Evolutionary conservation across 37 sponge, comb jelly and placozoan genomes (phyloP), one percentile per base, ranked within the genome.

Genomic region (Beroe ovata): DNA sequence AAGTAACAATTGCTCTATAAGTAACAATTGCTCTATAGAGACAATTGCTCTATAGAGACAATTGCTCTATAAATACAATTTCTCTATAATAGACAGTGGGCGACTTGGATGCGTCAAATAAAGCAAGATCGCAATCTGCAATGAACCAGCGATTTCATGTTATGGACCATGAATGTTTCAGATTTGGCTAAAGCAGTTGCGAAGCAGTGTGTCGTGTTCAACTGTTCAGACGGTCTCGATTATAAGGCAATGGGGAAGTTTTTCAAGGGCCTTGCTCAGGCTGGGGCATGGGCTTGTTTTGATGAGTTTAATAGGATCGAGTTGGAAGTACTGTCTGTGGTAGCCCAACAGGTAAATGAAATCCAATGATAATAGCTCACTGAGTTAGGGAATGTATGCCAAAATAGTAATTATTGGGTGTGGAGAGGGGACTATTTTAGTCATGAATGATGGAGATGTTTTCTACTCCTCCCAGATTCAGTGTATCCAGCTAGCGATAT

Each of bases 211-310:
- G 90, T 92, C n/a, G 92, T 92, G 20, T 91, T 92, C 71, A 91
- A 92, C 77, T 92, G 92, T 36, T 90, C 90, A 23, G 92, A 92
- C 34, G 69, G 90, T 38, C 37, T 92, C 0, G 92, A 92, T 38
- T 90, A 92, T 72, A 47, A 90, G 29, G 92, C 90, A 3, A 91
- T 92, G 92, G 92, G 90, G 22, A 92, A 92, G 84, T 91, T 91
- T 38, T 92, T 92, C 39, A 92, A 90, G 34, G 92, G 92, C 18
- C 39, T 92, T 0, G 92, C 92, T 32, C 90, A 90, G 26, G 89
- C 92, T 1, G 92, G 92, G 14, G 92, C 90, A 29, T 92, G 92
- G 92, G 89, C 90, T 30, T 92, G 92, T 92, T 92, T 92, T 60
- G 92, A 92, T 64, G 92, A 92, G 37, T 92, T 92, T 38, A 92